Base-by-base conservation (phyloP, 2,888 invertebrate genomes). In the Pheosia gnoma region DNA sequence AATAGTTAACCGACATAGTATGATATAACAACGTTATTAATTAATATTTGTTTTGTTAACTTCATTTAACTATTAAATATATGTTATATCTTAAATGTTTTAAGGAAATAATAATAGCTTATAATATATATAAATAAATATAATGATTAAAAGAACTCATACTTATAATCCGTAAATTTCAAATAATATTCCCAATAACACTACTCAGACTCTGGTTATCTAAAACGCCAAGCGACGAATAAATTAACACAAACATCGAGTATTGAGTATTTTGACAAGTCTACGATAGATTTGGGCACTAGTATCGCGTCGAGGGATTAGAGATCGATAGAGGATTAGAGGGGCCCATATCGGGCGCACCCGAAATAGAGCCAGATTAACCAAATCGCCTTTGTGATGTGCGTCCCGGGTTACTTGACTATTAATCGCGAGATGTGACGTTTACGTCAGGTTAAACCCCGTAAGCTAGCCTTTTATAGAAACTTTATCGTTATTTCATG, bases 381-480 rank as follows among this genome's bases (percentile, higher is more conserved):
- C 80, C 81, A 82, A 85, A 86, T 84, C 84, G 79, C 83, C 82
- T 88, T 85, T 84, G 79, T 81, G 73, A 65, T 77, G 76, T 78
- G 73, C 79, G 79, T 75, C 69, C 76, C 66, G 67, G 69, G 74
- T 73, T 79, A 77, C 78, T 78, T 77, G 74, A 7, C 11, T 39
- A 79, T 73, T 77, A 77, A 79, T 75, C 71, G 65, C 62, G 60
- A 64, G 66, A 69, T 67, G 63, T 62, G 54, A 52, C 53, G n/a
- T 59, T 59, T 59, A 39, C 56, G 38, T 64, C 9, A 47, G 36
- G 57, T 59, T 65, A 65, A n/a, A 61, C 39, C 58, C n/a, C 57
- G 61, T n/a, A 51, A 6, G 25, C 38, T 9, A 59, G 51, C 39
- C 11, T 58, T 59, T 53, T 41, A 61, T 61, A 52, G n/a, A 43